Evolutionary conservation across 1,140 invertebrate genomes (phyloP).

Genomic region (Gonatopus flavifemur): DNA sequence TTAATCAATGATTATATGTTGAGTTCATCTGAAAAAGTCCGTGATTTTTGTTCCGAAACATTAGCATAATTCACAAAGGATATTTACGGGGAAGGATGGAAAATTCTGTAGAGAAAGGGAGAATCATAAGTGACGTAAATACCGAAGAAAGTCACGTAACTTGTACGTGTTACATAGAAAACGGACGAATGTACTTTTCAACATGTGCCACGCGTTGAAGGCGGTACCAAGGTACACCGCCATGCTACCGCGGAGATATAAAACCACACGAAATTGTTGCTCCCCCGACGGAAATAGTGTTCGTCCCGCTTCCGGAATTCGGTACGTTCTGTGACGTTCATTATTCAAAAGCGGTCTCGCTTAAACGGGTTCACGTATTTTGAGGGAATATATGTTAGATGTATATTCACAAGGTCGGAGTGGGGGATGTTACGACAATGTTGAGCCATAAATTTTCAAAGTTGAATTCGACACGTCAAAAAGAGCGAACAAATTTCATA

Average conservation of each 20-base stretch:
- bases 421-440: too few relatives aligned
- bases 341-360: slow-evolving; percentile 25
- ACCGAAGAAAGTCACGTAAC: slow-evolving; percentile 12
- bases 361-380: slow-evolving; percentile 27
- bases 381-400: too few relatives aligned
- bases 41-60: too few relatives aligned
- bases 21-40: too few relatives aligned
- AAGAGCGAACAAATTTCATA: too few relatives aligned
- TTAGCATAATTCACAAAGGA: not conserved
- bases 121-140: not conserved
- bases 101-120: slow-evolving; percentile 1
- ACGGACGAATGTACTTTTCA: slow-evolving; percentile 12
- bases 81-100: not conserved
- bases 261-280: slow-evolving; percentile 34
- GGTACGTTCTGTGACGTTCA: slow-evolving; percentile 28
- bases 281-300: slow-evolving; percentile 30
- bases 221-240: not conserved
- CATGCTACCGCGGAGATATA: slow-evolving; percentile 17
- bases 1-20: too few relatives aligned
- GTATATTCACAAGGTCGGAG: too few relatives aligned
- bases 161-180: slow-evolving; percentile 9
- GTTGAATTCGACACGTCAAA: too few relatives aligned
- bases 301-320: slow-evolving; percentile 23
- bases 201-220: slow-evolving; percentile 19
- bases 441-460: too few relatives aligned